phyloP scores from a whole-genome alignment of 2,797 vertebrate genomes.

The Ctenopoma kingsleyae region DNA sequence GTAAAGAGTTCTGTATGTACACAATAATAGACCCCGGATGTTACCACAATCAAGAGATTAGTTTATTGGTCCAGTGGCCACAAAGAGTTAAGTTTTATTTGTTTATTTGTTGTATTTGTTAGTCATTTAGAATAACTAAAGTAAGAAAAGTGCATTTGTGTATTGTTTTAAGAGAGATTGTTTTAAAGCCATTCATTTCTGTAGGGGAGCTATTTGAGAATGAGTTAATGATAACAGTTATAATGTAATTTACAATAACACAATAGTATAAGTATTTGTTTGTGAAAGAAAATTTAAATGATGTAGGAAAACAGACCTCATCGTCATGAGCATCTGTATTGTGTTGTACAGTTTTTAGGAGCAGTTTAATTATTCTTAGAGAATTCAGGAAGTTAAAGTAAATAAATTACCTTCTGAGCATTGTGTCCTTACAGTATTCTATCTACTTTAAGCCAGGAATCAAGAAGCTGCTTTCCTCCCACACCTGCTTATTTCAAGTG shows the following conservation, averaged over 20 bases:
- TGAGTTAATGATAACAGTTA: slow-evolving; percentile 35
- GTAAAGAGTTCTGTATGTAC: slow-evolving; percentile 36
- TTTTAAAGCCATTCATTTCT: slow-evolving; percentile 21
- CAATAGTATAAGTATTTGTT: too few relatives aligned
- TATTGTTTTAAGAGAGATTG: slow-evolving; percentile 47
- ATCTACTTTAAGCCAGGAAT: slow-evolving; percentile 1
- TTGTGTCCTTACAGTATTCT: slow-evolving; percentile 9
- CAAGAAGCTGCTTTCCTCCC: slow-evolving; percentile 11
- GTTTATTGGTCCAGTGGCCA: slow-evolving; percentile 60
- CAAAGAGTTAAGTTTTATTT: slow-evolving; percentile 69
- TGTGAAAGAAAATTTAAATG: too few relatives aligned
- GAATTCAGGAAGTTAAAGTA: slow-evolving; percentile 1
- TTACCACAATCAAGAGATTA: slow-evolving; percentile 60
- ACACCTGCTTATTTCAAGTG: slow-evolving; percentile 10
- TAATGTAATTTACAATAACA: background rate
- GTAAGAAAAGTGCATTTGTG: slow-evolving; percentile 44
- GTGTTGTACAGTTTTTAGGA: background rate
- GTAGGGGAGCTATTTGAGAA: slow-evolving; percentile 25
- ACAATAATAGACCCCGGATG: slow-evolving; percentile 37
- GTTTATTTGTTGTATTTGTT: too few relatives aligned
- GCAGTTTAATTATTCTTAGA: slow-evolving; percentile 3
- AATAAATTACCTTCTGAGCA: background rate
- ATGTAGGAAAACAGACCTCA: too few relatives aligned
- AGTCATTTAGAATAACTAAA: slow-evolving; percentile 58
- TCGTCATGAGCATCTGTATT: background rate